Conservation (phyloP, 2,797 vertebrate genomes). For the Eulemur mongoz region DNA sequence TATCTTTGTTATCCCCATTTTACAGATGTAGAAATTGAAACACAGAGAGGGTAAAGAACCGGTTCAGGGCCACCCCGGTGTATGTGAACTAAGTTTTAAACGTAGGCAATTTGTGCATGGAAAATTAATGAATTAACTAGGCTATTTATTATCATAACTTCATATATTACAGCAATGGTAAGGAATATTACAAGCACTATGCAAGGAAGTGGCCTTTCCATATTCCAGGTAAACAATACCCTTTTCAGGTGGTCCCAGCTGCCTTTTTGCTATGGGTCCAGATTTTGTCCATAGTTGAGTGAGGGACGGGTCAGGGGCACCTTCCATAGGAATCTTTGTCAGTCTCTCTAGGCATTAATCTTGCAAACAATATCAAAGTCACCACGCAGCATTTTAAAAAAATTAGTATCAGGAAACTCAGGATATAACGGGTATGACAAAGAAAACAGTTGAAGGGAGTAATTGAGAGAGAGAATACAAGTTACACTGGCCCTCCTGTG, state of each 20-base stretch:
- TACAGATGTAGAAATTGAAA: background rate
- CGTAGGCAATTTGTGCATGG: background rate
- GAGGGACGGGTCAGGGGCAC: background rate
- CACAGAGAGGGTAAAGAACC: background rate
- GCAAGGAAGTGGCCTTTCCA: background rate
- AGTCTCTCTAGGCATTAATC: background rate
- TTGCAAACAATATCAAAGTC: background rate
- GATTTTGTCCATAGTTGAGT: background rate
- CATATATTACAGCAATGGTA: background rate
- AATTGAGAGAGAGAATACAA: background rate
- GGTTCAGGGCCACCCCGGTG: background rate
- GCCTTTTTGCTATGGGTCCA: background rate
- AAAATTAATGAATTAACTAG: background rate
- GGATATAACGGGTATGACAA: background rate
- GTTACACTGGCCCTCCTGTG: background rate
- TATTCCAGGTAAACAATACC: background rate
- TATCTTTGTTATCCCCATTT: background rate
- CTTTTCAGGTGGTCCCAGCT: background rate
- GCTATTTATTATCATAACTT: background rate
- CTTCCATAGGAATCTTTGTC: background rate
- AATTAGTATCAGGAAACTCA: background rate
- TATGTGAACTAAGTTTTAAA: background rate
- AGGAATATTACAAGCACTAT: background rate
- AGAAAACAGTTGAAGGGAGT: background rate
- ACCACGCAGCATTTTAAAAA: background rate